Percentiles rank a stretch among this genome's conserved stretches.
phyloP scores from a whole-genome alignment of 2,888 invertebrate genomes.

The Hemicrepidius hirtus region DNA sequence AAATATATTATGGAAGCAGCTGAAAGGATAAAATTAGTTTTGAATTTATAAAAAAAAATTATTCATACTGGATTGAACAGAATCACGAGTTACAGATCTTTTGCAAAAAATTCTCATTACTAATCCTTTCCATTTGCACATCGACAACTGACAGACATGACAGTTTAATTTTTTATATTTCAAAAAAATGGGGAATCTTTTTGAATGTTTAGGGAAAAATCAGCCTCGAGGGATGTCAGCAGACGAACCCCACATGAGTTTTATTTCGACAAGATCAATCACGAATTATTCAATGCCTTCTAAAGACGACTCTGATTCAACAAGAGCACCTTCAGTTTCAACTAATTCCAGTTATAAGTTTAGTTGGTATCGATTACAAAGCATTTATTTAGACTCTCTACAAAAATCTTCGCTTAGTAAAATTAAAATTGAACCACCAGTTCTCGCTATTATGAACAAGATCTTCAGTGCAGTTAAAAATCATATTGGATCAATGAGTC shows the following conservation, averaged over 20 bases:
- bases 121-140: background rate
- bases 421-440: background rate
- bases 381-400: background rate
- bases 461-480: slow-evolving; percentile 1
- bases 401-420: background rate
- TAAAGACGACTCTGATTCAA: background rate
- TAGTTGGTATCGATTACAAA: slow-evolving; percentile 13
- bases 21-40: too few species aligned
- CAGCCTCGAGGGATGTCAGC: background rate
- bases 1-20: too few species aligned
- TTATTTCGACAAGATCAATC: slow-evolving; percentile 4
- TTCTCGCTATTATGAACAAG: background rate
- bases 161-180: background rate
- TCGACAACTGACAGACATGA: background rate
- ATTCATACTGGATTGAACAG: background rate
- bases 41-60: too few species aligned
- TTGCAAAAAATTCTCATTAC: too few species aligned
- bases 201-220: background rate
- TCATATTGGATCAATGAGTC: slow-evolving; percentile 6
- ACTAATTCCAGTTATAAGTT: background rate
- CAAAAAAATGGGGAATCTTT: background rate
- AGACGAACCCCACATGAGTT: background rate
- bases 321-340: background rate
- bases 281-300: slow-evolving; percentile 1
- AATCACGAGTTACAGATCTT: background rate